These are phyloP conservation scores for Pammene fasciana DNA, from an alignment of 2,888 invertebrate species.

Conservation along the genomic window DNA sequence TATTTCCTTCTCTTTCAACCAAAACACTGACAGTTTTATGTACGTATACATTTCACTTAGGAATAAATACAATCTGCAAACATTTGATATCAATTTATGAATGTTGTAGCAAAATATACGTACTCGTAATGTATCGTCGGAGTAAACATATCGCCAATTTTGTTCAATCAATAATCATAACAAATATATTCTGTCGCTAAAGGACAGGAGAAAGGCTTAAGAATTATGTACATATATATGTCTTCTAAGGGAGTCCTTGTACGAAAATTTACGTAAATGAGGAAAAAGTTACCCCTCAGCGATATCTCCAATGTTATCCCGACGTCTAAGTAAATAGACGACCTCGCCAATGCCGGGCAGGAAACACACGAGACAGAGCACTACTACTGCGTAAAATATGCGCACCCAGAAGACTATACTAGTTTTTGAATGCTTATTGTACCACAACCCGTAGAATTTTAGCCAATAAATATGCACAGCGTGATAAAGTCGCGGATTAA, in stretches of 20 bases:
- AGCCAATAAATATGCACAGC: slow-evolving; percentile 79
- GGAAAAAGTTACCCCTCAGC: slow-evolving; percentile 73
- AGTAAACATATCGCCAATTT: slow-evolving; percentile 30
- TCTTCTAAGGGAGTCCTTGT: neutral
- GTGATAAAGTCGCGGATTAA: slow-evolving; percentile 72
- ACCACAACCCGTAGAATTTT: slow-evolving; percentile 80
- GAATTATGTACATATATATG: neutral
- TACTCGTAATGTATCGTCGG: neutral
- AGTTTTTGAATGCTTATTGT: slow-evolving; percentile 62
- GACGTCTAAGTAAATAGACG: slow-evolving; percentile 86
- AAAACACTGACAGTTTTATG: slow-evolving; percentile 75
- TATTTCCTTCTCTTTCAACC: slow-evolving; percentile 73
- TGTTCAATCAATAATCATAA: slow-evolving; percentile 52
- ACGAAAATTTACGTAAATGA: slow-evolving; percentile 42
- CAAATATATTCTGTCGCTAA: slow-evolving; percentile 47
- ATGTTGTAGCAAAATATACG: slow-evolving; percentile 6
- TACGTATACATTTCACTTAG: slow-evolving; percentile 81
- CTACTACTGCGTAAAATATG: slow-evolving; percentile 63
- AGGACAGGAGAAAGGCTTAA: slow-evolving; percentile 29
- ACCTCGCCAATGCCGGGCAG: slow-evolving; percentile 83
- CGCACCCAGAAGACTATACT: slow-evolving; percentile 67
- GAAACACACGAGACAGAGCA: slow-evolving; percentile 77
- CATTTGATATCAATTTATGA: slow-evolving; percentile 12
- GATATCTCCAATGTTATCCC: slow-evolving; percentile 85
- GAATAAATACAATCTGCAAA: slow-evolving; percentile 75